Evolutionary conservation across 2,113 vertebrate species (phyloP).

Genomic region (Theristicus caerulescens): DNA sequence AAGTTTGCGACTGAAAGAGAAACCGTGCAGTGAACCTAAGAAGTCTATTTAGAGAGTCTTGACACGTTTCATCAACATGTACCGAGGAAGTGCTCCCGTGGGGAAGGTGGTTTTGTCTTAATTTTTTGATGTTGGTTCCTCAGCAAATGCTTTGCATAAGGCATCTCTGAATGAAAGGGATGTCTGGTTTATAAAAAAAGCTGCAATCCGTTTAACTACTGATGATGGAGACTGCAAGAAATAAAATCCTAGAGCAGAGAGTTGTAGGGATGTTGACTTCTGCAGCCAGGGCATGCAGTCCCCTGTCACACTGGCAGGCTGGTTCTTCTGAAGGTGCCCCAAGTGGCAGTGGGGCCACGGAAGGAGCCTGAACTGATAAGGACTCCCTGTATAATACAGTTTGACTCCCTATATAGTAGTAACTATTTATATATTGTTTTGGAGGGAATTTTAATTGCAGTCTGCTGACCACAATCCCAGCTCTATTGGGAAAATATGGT

Average conservation of each 20-base stretch:
- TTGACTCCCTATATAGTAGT: background rate
- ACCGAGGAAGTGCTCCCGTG: background rate
- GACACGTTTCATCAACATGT: slow-evolving; percentile 39
- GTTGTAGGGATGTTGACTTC: background rate
- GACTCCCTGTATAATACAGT: background rate
- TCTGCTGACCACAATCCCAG: background rate
- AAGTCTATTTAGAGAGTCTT: slow-evolving; percentile 47
- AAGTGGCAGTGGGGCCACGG: background rate
- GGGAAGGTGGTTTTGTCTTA: slow-evolving; percentile 2
- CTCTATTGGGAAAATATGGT: background rate
- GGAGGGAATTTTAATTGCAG: background rate
- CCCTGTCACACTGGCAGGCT: background rate
- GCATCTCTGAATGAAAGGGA: background rate
- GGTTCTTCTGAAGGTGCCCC: background rate
- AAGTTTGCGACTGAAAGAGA: slow-evolving; percentile 23
- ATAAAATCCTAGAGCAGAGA: background rate
- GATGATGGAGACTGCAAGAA: background rate
- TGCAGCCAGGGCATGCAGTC: background rate
- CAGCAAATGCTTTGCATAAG: slow-evolving; percentile 8
- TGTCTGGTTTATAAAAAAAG: background rate
- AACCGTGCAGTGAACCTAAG: slow-evolving; percentile 12
- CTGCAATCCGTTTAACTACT: background rate
- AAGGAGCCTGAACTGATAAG: background rate
- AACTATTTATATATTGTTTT: background rate
- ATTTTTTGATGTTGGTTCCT: background rate